phyloP scores from a whole-genome alignment of 2,113 vertebrate genomes.

The Barnardius zonarius region DNA sequence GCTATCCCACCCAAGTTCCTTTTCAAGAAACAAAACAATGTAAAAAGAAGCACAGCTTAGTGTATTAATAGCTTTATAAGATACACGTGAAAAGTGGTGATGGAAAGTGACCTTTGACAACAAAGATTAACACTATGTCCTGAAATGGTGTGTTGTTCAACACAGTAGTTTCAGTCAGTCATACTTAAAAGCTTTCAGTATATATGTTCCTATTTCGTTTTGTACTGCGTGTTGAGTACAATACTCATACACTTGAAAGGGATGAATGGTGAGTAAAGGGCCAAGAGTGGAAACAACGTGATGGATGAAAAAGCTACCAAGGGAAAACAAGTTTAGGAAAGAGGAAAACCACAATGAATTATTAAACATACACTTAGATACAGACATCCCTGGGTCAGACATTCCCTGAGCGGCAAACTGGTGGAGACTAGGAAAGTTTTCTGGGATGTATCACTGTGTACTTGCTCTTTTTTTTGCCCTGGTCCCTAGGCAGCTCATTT shows the following conservation, averaged over 20 bases:
- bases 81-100: background rate
- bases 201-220: background rate
- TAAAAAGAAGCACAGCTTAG: background rate
- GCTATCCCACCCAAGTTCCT: background rate
- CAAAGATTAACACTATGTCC: background rate
- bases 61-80: background rate
- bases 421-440: background rate
- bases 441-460: background rate
- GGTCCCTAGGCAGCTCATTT: background rate
- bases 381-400: background rate
- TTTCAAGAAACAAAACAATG: background rate
- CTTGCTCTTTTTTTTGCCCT: background rate
- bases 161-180: background rate
- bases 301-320: background rate
- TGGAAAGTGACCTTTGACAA: background rate
- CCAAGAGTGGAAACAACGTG: background rate
- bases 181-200: background rate
- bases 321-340: background rate
- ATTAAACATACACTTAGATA: conserved; percentile 17
- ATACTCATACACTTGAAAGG: background rate
- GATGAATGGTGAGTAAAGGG: background rate
- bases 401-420: background rate
- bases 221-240: background rate
- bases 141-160: background rate
- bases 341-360: conserved; percentile 13